Percentiles rank a stretch among this genome's conserved stretches.
These are phyloP conservation scores for Onychomys torridus DNA, from an alignment of 2,797 vertebrate genomes.

Conservation along the genomic window DNA sequence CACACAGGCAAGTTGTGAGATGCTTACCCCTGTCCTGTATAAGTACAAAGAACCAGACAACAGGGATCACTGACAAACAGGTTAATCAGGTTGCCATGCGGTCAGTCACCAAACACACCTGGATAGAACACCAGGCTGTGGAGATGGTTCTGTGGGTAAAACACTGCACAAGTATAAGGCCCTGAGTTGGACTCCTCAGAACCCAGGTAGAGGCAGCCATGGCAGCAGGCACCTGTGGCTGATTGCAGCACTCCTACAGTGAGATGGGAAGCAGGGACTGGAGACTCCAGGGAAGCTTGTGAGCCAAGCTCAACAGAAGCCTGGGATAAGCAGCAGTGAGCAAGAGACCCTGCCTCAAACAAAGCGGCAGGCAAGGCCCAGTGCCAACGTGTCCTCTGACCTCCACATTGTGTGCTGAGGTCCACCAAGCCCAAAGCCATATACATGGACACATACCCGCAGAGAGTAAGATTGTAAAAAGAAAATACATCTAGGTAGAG, in stretches of 20 bases:
- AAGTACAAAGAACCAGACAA: background rate
- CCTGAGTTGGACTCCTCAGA: background rate
- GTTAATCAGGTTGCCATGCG: background rate
- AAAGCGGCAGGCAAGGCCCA: background rate
- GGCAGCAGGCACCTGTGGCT: background rate
- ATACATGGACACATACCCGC: background rate
- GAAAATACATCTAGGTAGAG: background rate
- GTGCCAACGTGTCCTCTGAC: background rate
- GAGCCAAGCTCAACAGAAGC: background rate
- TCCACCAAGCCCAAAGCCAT: background rate
- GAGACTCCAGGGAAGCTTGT: background rate
- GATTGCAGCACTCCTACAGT: background rate
- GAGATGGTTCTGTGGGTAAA: background rate
- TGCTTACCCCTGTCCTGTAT: background rate
- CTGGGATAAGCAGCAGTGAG: background rate
- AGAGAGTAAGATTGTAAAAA: background rate
- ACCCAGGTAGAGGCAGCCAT: background rate
- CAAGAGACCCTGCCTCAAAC: background rate
- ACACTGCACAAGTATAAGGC: background rate
- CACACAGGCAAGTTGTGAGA: background rate
- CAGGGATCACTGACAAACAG: background rate
- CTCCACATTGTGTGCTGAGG: background rate
- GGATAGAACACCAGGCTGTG: background rate
- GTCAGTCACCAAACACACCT: conserved; percentile 32
- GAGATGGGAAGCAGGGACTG: too few species aligned